Base-by-base conservation (phyloP, 2,113 vertebrate species). In the Amphiprion percula region DNA sequence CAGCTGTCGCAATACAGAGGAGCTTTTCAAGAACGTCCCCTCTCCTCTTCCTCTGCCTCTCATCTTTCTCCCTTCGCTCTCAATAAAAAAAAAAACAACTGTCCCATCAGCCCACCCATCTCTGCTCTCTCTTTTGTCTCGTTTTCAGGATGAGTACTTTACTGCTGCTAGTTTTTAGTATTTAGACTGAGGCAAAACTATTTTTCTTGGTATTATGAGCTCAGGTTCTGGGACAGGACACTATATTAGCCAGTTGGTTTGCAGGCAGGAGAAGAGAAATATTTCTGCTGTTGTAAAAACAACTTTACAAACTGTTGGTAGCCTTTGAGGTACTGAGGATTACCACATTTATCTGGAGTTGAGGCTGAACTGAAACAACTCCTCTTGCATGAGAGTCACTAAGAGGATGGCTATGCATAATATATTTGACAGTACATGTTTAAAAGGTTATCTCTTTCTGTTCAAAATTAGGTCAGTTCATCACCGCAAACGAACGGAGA, bases 1-100 rank as follows among this genome's bases (percentile, higher is more conserved):
- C 92, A 91, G 92, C 92, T 88, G 92, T 85, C 86, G 83, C 87
- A 87, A 83, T 85, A 85, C 77, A 84, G 84, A 85, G 71, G 47
- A 84, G 84, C 84, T 90, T 81, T 84, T 93, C 87, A 84, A 86
- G 87, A 92, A 88, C 78, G 76, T 90, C 86, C 80, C 83, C 80
- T 86, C 71, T 79, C 68, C 84, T 83, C 83, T 77, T 74, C 78
- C 74, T 70, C 83, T 68, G 58, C 65, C 10, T 80, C 88, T 88
- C 87, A 68, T 82, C 85, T 90, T 77, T 84, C 83, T 54, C 64
- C 66, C 50, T 50, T 24, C 68, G 54, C 50, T 49, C 61, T 69
- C 80, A 72, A 49, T 72, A 74, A 81, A 81, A 61, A 83, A 26
- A 26, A 26, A 26, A 26, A 26, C 37, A 65, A 65, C 39, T 24